phyloP scores from a whole-genome alignment of 2,888 invertebrate genomes.

The Aphodius granarius region DNA sequence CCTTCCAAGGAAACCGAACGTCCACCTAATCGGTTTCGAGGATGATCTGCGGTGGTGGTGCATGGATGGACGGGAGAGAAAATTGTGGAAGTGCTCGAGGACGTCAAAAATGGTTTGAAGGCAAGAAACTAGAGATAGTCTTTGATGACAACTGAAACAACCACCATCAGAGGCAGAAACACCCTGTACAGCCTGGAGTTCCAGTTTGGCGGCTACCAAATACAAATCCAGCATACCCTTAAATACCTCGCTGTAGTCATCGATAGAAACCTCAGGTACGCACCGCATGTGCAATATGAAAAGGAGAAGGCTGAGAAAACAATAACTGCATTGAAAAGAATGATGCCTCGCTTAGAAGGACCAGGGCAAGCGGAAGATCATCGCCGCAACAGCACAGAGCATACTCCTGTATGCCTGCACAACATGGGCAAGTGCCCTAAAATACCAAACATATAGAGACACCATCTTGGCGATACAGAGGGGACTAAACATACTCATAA shows the following conservation, averaged over 20 bases:
- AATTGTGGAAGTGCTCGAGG: background rate
- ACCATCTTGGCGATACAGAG: too few species aligned
- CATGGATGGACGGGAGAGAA: background rate
- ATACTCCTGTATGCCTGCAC: too few species aligned
- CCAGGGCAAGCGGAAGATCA: background rate
- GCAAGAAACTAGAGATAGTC: background rate
- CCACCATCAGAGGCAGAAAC: background rate
- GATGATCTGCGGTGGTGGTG: background rate
- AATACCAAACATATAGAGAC: too few species aligned
- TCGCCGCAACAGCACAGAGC: background rate
- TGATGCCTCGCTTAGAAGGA: background rate
- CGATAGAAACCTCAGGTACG: background rate
- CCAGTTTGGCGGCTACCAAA: background rate
- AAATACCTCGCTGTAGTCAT: background rate
- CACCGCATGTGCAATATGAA: background rate
- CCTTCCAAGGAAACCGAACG: background rate
- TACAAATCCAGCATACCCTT: background rate
- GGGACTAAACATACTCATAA: too few species aligned
- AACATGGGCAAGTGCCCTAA: too few species aligned
- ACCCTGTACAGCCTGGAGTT: background rate
- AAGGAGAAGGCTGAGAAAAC: background rate
- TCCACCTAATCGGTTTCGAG: background rate
- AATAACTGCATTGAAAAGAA: background rate
- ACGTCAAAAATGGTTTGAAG: background rate
- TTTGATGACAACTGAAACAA: background rate